phyloP scores from a whole-genome alignment of 2,113 vertebrate genomes.

The Copsychus sechellarum region DNA sequence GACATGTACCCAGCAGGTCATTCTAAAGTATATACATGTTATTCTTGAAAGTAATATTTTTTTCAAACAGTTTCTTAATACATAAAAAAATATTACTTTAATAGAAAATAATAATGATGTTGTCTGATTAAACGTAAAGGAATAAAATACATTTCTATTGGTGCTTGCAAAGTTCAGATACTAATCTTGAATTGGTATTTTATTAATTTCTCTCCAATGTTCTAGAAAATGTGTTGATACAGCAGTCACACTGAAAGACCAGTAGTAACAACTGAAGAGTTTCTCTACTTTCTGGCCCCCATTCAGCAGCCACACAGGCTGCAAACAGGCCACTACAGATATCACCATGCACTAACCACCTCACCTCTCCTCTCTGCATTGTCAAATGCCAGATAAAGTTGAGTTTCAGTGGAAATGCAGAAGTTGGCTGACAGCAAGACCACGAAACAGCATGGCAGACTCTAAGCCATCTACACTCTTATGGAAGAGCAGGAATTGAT shows the following conservation, averaged over 20 bases:
- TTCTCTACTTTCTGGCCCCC: background rate
- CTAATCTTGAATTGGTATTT: background rate
- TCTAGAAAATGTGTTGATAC: background rate
- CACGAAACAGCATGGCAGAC: background rate
- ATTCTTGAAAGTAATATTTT: background rate
- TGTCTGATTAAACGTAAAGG: background rate
- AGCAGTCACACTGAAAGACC: background rate
- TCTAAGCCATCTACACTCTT: accelerated
- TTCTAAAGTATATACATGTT: background rate
- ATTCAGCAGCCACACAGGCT: background rate
- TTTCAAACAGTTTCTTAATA: background rate
- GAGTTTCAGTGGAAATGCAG: background rate
- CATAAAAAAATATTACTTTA: background rate
- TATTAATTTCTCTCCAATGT: background rate
- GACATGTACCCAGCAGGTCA: background rate
- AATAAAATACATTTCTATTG: background rate
- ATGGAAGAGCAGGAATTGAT: background rate
- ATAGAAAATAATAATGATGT: background rate
- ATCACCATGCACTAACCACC: background rate
- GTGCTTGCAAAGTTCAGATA: background rate
- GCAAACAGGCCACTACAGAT: background rate
- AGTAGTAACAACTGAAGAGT: background rate
- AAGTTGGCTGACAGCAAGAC: background rate
- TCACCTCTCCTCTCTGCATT: background rate
- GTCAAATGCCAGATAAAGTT: background rate